A percentile compares a stretch with the other conserved stretches of the same genome.
phyloP scores from a whole-genome alignment of 2,113 vertebrate genomes.

The Protomyctophum bolini region DNA sequence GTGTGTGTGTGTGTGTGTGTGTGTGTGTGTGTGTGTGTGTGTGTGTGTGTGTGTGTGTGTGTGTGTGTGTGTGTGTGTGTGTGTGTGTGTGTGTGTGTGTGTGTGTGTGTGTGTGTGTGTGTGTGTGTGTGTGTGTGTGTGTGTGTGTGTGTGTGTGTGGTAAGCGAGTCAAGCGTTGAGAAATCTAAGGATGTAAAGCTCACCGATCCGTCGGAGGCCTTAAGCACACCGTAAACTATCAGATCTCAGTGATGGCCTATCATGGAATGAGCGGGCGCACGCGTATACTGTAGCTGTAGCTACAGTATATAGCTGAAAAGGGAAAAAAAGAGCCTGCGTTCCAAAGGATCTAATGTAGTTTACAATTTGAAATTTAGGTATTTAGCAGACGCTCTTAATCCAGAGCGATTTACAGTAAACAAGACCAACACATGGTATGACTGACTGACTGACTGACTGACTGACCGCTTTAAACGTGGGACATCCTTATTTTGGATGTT shows the following conservation, averaged over 20 bases:
- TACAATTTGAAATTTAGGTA: no score
- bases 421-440: no score
- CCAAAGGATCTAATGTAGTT: no score
- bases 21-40: conserved; percentile 3
- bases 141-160: neutral
- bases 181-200: conserved; percentile 43
- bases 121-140: conserved; percentile 13
- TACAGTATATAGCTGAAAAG: no score
- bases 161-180: conserved; percentile 37
- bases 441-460: no score
- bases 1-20: conserved; percentile 10
- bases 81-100: conserved; percentile 13
- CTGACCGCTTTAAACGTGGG: no score
- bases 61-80: neutral
- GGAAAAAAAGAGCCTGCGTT: no score
- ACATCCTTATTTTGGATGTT: no score
- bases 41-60: conserved; percentile 12
- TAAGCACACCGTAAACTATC: conserved; percentile 33
- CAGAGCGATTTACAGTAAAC: no score
- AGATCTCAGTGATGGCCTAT: conserved; percentile 17
- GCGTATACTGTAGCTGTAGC: no score
- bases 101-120: conserved; percentile 5
- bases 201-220: conserved; percentile 47
- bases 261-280: no score
- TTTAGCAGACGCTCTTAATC: no score